Conservation (phyloP, 2,113 vertebrate genomes). For the Lonchura striata region DNA sequence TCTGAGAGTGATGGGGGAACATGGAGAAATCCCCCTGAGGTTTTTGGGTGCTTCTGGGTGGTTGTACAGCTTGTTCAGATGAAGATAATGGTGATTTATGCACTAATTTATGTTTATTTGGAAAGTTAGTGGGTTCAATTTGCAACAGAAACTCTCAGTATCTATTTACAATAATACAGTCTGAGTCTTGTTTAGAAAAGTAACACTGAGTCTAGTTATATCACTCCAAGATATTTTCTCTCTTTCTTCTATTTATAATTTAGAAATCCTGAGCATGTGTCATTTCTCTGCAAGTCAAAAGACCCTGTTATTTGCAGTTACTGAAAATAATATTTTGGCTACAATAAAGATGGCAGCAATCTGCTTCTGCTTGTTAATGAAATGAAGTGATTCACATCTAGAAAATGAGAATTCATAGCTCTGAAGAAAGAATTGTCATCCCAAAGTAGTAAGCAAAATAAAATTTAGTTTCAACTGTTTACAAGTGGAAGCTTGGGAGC, state of each 20-base stretch:
- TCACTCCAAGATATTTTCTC: background rate
- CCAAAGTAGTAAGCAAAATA: background rate
- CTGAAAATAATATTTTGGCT: constrained; percentile 34
- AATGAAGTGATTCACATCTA: background rate
- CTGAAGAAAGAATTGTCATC: background rate
- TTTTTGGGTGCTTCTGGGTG: background rate
- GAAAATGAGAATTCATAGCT: constrained; percentile 11
- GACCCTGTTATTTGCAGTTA: constrained; percentile 3
- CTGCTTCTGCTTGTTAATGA: background rate
- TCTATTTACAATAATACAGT: background rate
- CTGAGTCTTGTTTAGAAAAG: background rate
- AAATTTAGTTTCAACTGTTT: background rate
- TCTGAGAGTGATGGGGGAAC: background rate
- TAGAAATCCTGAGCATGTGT: background rate
- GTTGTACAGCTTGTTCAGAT: background rate
- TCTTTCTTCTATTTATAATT: background rate
- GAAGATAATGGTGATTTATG: background rate
- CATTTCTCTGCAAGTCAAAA: background rate
- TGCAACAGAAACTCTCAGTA: background rate
- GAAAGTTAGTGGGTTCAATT: background rate
- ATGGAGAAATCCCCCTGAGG: background rate
- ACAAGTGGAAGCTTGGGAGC: background rate
- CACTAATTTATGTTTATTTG: background rate
- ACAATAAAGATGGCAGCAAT: background rate
- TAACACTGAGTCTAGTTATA: background rate